phyloP scores from a whole-genome alignment of 2,888 invertebrate genomes.

The Yponomeuta cagnagella region DNA sequence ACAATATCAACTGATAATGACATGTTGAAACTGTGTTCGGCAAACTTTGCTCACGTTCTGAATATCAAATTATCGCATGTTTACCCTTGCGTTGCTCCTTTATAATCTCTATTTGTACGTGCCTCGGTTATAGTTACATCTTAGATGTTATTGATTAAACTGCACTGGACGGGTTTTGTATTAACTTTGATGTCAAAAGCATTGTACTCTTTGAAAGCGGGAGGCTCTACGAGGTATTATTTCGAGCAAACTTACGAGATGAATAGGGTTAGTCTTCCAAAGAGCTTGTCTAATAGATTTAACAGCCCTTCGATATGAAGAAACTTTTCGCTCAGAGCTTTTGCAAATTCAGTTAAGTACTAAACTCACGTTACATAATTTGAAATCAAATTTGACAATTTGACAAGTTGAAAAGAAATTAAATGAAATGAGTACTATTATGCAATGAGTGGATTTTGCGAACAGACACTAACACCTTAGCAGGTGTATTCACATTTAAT shows the following conservation, averaged over 20 bases:
- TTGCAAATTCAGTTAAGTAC: background rate
- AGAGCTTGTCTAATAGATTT: conserved; percentile 1
- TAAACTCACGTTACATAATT: background rate
- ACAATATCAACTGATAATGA: conserved; percentile 66
- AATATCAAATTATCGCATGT: conserved; percentile 47
- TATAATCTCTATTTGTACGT: conserved; percentile 7
- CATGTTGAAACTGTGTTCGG: conserved; percentile 58
- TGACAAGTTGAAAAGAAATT: too few relatives aligned
- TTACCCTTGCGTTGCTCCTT: conserved; percentile 55
- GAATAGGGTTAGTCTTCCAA: background rate
- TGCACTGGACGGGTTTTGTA: conserved; percentile 1
- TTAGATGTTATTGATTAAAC: conserved; percentile 11
- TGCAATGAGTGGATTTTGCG: too few relatives aligned
- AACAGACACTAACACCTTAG: too few relatives aligned
- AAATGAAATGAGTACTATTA: too few relatives aligned
- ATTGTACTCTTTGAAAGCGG: background rate
- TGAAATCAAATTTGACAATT: background rate
- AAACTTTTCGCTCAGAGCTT: background rate
- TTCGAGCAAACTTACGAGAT: background rate
- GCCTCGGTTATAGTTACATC: conserved; percentile 6
- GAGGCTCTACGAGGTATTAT: background rate
- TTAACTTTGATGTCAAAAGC: conserved; percentile 13
- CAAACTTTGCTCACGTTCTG: conserved; percentile 43
- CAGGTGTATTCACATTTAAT: too few relatives aligned
- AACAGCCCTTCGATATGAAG: background rate